phyloP scores from a whole-genome alignment of 2,113 vertebrate genomes.

The Paracanthobrama guichenoti region DNA sequence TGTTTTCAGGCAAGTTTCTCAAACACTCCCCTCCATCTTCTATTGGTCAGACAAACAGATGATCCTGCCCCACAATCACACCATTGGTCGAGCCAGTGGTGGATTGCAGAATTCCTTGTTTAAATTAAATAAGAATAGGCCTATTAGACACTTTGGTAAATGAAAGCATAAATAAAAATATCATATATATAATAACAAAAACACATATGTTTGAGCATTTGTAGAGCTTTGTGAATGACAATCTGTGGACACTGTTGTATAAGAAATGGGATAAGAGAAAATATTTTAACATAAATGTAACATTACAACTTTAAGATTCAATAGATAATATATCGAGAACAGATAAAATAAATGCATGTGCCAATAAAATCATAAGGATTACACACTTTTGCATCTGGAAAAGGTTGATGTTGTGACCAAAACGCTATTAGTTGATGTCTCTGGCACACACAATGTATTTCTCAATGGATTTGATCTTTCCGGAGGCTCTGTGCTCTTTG shows the following conservation, averaged over 20 bases:
- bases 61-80: background rate
- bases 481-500: slow-evolving; percentile 11
- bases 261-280: background rate
- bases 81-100: background rate
- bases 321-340: background rate
- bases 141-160: background rate
- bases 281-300: background rate
- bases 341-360: background rate
- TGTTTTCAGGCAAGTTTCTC: background rate
- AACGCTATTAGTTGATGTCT: slow-evolving; percentile 20
- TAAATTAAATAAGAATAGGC: background rate
- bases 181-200: background rate
- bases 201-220: background rate
- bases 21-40: background rate
- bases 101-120: background rate
- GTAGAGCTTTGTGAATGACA: background rate
- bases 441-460: slow-evolving; percentile 3
- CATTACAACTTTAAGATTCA: background rate
- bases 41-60: background rate
- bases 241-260: background rate
- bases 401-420: slow-evolving; percentile 22
- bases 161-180: background rate
- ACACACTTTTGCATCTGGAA: background rate
- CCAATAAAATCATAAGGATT: background rate
- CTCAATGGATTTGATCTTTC: slow-evolving; percentile 11